A percentile compares a stretch with the other conserved stretches of the same genome.
These are phyloP conservation scores for Pampus argenteus DNA, from an alignment of 2,797 vertebrate species.

Conservation along the genomic window DNA sequence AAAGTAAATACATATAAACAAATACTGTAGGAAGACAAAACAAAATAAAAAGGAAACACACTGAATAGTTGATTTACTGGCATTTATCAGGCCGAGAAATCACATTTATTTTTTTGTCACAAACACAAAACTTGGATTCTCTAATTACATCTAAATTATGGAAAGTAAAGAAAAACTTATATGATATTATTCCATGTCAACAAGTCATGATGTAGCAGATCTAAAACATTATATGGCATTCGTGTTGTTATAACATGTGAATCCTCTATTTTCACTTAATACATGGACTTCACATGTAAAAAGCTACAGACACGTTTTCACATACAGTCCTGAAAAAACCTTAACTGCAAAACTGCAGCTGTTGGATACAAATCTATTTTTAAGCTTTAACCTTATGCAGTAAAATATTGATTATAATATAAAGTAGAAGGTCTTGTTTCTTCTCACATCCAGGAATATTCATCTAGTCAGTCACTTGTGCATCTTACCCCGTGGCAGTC, in stretches of 20 bases:
- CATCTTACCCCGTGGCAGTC: no score
- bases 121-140: conserved; percentile 1
- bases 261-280: no score
- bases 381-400: background rate
- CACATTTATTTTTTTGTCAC: conserved; percentile 9
- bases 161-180: background rate
- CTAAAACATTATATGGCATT: no score
- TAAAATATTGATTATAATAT: background rate
- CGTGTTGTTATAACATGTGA: no score
- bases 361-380: background rate
- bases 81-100: background rate
- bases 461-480: no score
- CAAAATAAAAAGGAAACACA: background rate
- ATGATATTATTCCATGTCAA: background rate
- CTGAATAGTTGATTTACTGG: background rate
- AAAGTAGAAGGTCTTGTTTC: background rate
- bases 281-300: background rate
- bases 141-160: background rate
- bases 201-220: background rate
- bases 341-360: background rate
- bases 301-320: background rate
- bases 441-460: conserved; percentile 4
- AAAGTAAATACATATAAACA: conserved; percentile 19
- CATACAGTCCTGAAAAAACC: background rate
- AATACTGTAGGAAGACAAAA: background rate